Percentiles rank a stretch among this genome's conserved stretches.
Evolutionary conservation across 2,113 vertebrate genomes (phyloP).

Genomic region (Rhegmatorhina hoffmannsi): DNA sequence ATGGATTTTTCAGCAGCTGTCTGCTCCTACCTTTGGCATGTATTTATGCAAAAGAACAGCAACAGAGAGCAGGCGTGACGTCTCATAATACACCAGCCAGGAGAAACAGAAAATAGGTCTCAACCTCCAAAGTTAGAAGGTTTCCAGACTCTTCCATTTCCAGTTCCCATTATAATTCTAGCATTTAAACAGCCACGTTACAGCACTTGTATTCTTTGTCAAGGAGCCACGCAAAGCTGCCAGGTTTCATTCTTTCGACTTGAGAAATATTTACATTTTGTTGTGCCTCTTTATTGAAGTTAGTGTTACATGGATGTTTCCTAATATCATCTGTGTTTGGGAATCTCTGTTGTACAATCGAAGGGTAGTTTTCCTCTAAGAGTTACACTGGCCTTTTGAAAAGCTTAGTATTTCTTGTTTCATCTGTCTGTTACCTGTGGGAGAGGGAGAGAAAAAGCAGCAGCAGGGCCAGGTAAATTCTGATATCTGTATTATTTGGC

Average conservation of each 20-base stretch:
- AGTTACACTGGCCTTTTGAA: conserved; percentile 25
- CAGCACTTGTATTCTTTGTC: conserved; percentile 17
- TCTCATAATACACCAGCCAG: background rate
- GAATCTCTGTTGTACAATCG: conserved; percentile 17
- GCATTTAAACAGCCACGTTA: background rate
- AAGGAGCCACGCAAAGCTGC: background rate
- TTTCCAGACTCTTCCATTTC: conserved; percentile 46
- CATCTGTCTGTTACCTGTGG: conserved; percentile 56
- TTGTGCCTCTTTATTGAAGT: conserved; percentile 18
- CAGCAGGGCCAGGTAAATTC: background rate
- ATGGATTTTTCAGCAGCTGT: conserved; percentile 46
- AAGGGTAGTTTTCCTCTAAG: conserved; percentile 27
- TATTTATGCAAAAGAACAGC: conserved; percentile 23
- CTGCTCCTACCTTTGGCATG: conserved; percentile 43
- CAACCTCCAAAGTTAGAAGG: background rate
- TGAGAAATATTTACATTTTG: background rate
- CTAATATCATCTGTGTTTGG: background rate
- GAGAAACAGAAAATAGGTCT: conserved; percentile 31
- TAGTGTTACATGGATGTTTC: conserved; percentile 50
- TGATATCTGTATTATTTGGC: conserved; percentile 10
- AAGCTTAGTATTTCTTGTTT: conserved; percentile 41
- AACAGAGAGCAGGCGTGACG: background rate
- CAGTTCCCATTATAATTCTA: background rate
- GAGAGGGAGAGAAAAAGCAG: conserved; percentile 2
- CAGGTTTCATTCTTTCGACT: conserved; percentile 29